A percentile compares a stretch with the other conserved stretches of the same genome.
Evolutionary conservation across 1,140 invertebrate genomes (phyloP).

Genomic region (Chelonus insularis): DNA sequence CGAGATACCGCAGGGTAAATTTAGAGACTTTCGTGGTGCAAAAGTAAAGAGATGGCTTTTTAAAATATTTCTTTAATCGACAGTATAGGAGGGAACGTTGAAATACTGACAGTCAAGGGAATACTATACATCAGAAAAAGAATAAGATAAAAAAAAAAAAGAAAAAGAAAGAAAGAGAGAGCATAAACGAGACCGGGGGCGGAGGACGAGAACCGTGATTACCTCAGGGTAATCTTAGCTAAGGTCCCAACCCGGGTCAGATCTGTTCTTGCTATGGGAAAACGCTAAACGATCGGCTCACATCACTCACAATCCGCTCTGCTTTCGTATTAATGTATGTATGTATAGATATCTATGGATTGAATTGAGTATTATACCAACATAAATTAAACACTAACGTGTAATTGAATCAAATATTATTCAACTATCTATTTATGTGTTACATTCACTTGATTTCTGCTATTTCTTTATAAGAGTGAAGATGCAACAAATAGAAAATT

Average conservation of each 20-base stretch:
- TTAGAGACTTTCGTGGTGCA: conserved; percentile 19
- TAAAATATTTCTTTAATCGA: conserved; percentile 14
- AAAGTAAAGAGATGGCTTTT: no score
- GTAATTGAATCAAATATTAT: no score
- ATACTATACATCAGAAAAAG: no score
- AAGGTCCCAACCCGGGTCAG: conserved; percentile 58
- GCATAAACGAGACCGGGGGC: conserved; percentile 43
- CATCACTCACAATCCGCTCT: conserved; percentile 57
- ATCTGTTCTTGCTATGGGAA: conserved; percentile 57
- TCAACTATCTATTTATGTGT: no score
- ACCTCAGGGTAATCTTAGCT: conserved; percentile 51
- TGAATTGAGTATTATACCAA: neutral
- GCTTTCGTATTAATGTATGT: conserved; percentile 38
- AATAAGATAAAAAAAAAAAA: conserved; percentile 17
- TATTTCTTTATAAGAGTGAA: no score
- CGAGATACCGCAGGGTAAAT: conserved; percentile 38
- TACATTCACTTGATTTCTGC: no score
- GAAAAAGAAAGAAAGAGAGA: conserved; percentile 29
- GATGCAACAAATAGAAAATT: no score
- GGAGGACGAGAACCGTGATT: conserved; percentile 54
- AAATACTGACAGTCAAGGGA: neutral
- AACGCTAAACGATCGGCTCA: conserved; percentile 60
- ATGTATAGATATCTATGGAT: conserved; percentile 4
- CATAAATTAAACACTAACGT: neutral
- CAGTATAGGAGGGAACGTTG: conserved; percentile 1